These are phyloP conservation scores for Scyliorhinus canicula DNA, from an alignment of 2,797 vertebrate genomes.

Conservation along the genomic window DNA sequence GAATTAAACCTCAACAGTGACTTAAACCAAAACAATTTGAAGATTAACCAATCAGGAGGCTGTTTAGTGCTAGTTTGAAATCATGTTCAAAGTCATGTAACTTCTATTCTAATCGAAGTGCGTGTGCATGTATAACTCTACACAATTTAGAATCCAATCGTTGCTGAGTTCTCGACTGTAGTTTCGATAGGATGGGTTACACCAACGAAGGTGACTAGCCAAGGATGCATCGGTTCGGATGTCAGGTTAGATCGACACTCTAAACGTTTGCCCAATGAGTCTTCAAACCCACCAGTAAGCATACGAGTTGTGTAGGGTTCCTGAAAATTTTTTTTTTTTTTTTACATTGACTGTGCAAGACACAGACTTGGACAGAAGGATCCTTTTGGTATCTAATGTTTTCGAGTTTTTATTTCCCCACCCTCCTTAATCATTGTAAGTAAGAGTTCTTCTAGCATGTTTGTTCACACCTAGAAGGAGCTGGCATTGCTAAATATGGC, in stretches of 20 bases:
- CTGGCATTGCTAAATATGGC: not conserved
- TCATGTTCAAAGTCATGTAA: conserved; percentile 12
- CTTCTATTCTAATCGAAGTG: not conserved
- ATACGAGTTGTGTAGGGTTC: not conserved
- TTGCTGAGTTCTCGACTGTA: not conserved
- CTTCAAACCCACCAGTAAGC: not conserved
- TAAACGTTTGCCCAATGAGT: not conserved
- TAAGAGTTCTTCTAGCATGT: not conserved
- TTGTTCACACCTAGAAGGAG: not conserved
- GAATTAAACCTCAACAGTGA: not conserved
- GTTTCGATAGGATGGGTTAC: not conserved
- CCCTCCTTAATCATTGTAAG: not conserved
- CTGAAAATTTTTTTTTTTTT: not conserved
- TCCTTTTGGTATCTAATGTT: not conserved
- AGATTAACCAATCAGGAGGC: not conserved
- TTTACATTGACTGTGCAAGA: not conserved
- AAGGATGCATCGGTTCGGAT: not conserved
- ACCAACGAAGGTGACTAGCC: not conserved
- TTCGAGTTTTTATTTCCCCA: not conserved
- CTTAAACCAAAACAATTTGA: not conserved
- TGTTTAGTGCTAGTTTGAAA: not conserved
- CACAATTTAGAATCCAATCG: not conserved
- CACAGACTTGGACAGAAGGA: not conserved
- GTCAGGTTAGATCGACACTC: not conserved
- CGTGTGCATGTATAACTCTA: not conserved